Conservation (phyloP, 2,888 invertebrate genomes). For the Hirudinaria manillensis region DNA sequence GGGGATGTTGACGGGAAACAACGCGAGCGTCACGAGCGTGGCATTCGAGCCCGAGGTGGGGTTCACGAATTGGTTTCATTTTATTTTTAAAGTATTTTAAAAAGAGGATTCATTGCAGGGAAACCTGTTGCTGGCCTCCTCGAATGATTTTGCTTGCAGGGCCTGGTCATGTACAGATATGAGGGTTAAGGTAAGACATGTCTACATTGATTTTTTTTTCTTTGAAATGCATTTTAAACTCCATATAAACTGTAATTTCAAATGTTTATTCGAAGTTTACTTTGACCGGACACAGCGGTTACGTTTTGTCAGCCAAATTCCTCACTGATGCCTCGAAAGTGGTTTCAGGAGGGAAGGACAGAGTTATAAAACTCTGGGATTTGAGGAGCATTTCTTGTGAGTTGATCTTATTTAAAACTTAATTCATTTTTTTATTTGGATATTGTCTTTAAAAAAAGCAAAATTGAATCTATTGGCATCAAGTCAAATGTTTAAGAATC, state of each 20-base stretch:
- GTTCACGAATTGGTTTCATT: neutral
- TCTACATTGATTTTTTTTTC: neutral
- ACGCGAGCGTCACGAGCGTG: constrained; percentile 89
- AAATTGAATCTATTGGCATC: neutral
- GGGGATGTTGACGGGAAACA: constrained; percentile 76
- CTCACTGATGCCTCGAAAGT: constrained; percentile 79
- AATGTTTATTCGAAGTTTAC: constrained; percentile 66
- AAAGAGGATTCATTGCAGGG: constrained; percentile 56
- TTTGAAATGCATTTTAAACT: no score
- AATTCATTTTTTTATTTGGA: neutral
- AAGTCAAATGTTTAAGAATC: neutral
- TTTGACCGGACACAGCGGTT: constrained; percentile 88
- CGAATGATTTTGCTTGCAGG: constrained; percentile 90
- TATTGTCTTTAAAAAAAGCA: constrained; percentile 2
- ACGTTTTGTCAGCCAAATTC: constrained; percentile 86
- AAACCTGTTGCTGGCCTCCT: constrained; percentile 78
- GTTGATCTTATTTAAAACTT: constrained; percentile 47
- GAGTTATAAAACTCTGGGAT: constrained; percentile 98
- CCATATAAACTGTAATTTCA: neutral
- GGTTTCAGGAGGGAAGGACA: constrained; percentile 93
- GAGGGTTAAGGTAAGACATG: constrained; percentile 71
- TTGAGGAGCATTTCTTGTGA: constrained; percentile 80
- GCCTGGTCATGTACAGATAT: constrained; percentile 90
- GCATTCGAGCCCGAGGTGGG: constrained; percentile 78
- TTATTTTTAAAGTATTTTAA: neutral